Base-by-base conservation (phyloP, 2,888 invertebrate genomes). In the Cryptus armator region DNA sequence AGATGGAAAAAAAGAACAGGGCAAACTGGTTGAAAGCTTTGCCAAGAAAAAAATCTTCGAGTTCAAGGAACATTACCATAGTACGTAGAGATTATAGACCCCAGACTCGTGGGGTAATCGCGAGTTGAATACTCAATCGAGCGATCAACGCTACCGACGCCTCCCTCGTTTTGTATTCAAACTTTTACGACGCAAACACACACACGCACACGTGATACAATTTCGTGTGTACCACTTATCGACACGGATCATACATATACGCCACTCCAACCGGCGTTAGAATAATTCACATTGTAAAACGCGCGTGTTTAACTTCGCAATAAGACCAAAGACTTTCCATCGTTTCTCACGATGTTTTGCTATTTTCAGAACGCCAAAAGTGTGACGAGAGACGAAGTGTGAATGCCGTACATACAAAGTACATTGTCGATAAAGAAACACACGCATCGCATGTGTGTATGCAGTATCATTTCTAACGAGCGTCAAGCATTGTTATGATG, bases 91-190 rank as follows among this genome's bases (percentile, higher is more conserved):
- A 68, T 74, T 68, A 71, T 56, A 46, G 37, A 67, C 43, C n/a
- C 62, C 43, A 46, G 10, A n/a, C 72, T 84, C 84, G 78, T 74
- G 74, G 67, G 37, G 53, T 48, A 70, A 43, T 84, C 78, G 64
- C 48, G 77, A 78, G 74, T 81, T 56, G 84, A 77, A 84, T 84
- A 78, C 72, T 37, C 62, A 64, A 84, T 84, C n/a, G 80, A 72
- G 51, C 84, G 80, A 77, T 81, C 75, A 66, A 68, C 70, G 71
- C 53, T 56, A 53, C 44, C n/a, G 37, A 9, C 76, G 56, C 29
- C 53, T 9, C n/a, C 66, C 32, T 78, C 46, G 62, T 70, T 79
- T 71, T 44, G 14, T 66, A 77, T 81, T 84, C 67, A 46, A 78
- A 81, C 59, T 51, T 24, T 51, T 3, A 19, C 72, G 9, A 32